Conservation (phyloP, 2,888 invertebrate species). For the Alloscopus bannaensis region DNA sequence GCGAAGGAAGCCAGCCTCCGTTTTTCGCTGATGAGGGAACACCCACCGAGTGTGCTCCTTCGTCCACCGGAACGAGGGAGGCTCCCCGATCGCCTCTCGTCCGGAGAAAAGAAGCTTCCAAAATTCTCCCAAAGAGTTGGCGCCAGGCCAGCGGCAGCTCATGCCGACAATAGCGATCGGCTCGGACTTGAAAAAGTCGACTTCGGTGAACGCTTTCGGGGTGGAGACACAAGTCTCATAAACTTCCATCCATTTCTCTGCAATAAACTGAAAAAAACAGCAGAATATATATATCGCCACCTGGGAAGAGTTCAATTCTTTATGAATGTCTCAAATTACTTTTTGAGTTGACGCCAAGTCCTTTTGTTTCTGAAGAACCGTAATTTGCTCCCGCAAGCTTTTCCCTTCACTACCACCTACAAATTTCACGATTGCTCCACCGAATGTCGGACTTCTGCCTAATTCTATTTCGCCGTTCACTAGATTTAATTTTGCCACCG, state of each 20-base stretch:
- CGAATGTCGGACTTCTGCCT: no score
- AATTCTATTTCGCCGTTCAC: no score
- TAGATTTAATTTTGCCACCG: no score
- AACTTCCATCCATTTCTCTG: conserved; percentile 9
- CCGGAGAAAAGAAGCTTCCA: conserved; percentile 40
- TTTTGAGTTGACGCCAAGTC: no score
- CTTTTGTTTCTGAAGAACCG: neutral
- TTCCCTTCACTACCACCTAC: neutral
- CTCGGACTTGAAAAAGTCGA: no score
- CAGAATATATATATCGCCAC: neutral
- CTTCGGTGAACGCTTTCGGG: no score
- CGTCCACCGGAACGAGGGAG: conserved; percentile 42
- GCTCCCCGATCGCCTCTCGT: conserved; percentile 43
- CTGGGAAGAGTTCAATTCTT: no score
- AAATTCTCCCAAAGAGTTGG: conserved; percentile 51
- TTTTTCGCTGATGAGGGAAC: conserved; percentile 38
- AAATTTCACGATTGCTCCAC: conserved; percentile 26
- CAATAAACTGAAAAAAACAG: conserved; percentile 18
- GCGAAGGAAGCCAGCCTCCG: conserved; percentile 50
- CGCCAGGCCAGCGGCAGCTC: conserved; percentile 47
- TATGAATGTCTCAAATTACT: no score
- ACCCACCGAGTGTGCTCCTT: conserved; percentile 34
- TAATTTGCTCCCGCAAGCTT: neutral
- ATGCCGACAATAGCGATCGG: conserved; percentile 54
- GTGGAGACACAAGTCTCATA: conserved; percentile 4